Conservation (phyloP, 2,888 invertebrate genomes). For the Tridacna crocea region DNA sequence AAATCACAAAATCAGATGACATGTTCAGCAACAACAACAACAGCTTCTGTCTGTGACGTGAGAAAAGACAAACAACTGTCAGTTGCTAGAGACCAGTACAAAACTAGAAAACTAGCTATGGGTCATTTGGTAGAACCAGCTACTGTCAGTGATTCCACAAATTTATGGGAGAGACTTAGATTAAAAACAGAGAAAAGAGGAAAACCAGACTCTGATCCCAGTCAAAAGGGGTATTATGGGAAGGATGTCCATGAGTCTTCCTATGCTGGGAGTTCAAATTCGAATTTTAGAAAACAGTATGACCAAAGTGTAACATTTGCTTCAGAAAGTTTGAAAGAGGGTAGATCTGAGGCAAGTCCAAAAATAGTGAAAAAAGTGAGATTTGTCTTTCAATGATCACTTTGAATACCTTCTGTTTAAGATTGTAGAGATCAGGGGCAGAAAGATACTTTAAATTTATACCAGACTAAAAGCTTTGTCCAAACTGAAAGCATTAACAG, state of each 20-base stretch:
- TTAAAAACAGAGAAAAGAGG: neutral
- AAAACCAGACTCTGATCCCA: neutral
- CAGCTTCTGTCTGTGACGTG: too few species aligned
- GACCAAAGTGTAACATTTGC: neutral
- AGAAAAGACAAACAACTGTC: neutral
- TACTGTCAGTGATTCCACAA: neutral
- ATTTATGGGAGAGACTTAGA: slow-evolving; percentile 5
- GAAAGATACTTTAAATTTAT: too few species aligned
- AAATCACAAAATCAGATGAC: too few species aligned
- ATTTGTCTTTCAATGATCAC: neutral
- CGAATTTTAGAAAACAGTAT: neutral
- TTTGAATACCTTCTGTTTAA: too few species aligned
- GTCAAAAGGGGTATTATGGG: neutral
- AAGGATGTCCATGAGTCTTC: neutral
- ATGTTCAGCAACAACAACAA: too few species aligned
- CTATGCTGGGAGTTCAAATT: neutral
- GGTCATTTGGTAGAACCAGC: slow-evolving; percentile 2
- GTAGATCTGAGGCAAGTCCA: neutral
- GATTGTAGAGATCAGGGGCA: too few species aligned
- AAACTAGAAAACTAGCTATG: slow-evolving; percentile 9
- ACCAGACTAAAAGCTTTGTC: too few species aligned
- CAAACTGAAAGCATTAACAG: too few species aligned
- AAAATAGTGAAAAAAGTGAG: slow-evolving; percentile 9
- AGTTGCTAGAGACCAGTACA: neutral
- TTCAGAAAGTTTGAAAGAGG: slow-evolving; percentile 5